Evolutionary conservation across 2,113 vertebrate species (phyloP), one percentile per base, ranked within the genome.

Genomic region (Tiliqua scincoides): DNA sequence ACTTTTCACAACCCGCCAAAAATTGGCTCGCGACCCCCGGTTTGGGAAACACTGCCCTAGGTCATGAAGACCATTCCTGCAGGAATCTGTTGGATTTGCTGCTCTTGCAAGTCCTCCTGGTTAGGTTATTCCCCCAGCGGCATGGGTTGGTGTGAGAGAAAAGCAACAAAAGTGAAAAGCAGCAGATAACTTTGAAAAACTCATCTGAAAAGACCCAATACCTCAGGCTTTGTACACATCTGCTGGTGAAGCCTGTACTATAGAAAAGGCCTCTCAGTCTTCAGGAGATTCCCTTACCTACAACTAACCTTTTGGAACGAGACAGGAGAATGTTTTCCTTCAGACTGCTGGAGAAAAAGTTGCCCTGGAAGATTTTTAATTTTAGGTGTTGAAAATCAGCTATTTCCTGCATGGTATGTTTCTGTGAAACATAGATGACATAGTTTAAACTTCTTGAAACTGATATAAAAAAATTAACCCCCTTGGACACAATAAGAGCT

Each of bases 361-460:
- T 91, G 71, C 59, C 12, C 80, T 91, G 85, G 87, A 95, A 95
- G 94, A 85, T 62, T 84, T 92, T 93, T 94, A 91, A 95, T 93
- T 95, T 93, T 91, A 94, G 85, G 90, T 95, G 92, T 87, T 94
- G 91, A 95, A 96, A 95, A 93, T 77, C 88, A 93, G 91, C 87
- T 89, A 93, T 95, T 96, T 96, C 93, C 94, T 95, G 90, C 0
- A 2, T 72, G 77, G 2, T 73, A 80, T 15, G 32, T 86, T 91
- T 75, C 74, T 90, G 35, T 78, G 90, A 90, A 91, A 93, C 85
- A 40, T 72, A 82, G 67, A 88, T 92, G 85, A 94, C 86, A 88
- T 92, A 89, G 91, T 1, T 91, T 83, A 92, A 92, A 92, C 63
- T 85, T 94, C 84, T 94, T 93, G 91, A 93, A 95, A 88, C 71